A percentile compares a stretch with the other conserved stretches of the same genome.
Conservation (phyloP, 2,888 invertebrate species). For the Agrotis ipsilon region DNA sequence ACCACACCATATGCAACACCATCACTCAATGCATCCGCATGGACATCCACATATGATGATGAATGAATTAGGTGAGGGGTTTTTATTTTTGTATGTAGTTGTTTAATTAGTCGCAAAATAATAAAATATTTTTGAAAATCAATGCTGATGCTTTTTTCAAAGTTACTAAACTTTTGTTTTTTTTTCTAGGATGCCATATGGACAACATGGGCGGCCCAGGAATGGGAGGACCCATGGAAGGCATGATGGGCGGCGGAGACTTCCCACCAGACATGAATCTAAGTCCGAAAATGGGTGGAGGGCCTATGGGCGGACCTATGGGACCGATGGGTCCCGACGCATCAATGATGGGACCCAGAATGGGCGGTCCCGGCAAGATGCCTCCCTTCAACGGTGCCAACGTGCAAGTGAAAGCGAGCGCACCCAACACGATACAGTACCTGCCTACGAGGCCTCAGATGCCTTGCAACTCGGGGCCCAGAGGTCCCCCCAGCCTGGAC, state of each 20-base stretch:
- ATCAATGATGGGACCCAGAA: conserved; percentile 93
- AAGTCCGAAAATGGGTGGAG: conserved; percentile 93
- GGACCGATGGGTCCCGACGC: conserved; percentile 89
- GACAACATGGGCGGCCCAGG: conserved; percentile 88
- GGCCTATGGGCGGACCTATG: conserved; percentile 89
- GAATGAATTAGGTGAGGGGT: conserved; percentile 85
- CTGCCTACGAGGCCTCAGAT: conserved; percentile 98
- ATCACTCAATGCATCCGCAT: conserved; percentile 88
- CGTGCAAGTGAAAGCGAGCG: conserved; percentile 98
- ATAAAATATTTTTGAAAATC: too few species aligned
- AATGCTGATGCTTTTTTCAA: not conserved
- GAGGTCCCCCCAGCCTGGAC: conserved; percentile 97
- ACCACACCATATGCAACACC: conserved; percentile 88
- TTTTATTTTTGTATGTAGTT: not conserved
- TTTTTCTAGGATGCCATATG: conserved; percentile 87
- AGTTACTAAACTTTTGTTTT: not conserved
- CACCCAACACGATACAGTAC: conserved; percentile 99
- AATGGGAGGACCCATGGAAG: conserved; percentile 90
- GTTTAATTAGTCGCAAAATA: not conserved
- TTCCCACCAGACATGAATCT: conserved; percentile 91
- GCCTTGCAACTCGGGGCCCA: conserved; percentile 92
- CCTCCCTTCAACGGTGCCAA: conserved; percentile 93
- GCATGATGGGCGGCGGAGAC: conserved; percentile 89
- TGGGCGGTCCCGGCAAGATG: conserved; percentile 91
- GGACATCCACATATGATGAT: conserved; percentile 90